Percentiles rank a stretch among this genome's conserved stretches.
Conservation (phyloP, 2,888 invertebrate species). For the Allacma fusca region DNA sequence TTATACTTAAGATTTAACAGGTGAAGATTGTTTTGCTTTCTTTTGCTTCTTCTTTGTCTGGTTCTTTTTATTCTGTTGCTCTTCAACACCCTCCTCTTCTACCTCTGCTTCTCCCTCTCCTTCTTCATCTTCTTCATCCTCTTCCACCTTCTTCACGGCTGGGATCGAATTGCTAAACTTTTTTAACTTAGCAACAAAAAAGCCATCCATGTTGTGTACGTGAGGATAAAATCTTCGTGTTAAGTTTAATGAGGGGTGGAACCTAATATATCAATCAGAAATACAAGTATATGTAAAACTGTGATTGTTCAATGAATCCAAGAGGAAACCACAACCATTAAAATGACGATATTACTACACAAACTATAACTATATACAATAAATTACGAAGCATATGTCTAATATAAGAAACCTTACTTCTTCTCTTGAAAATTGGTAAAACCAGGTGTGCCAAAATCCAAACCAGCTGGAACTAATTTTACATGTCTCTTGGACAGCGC, state of each 20-base stretch:
- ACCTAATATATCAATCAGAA: too few relatives aligned
- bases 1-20: too few relatives aligned
- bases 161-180: conserved; percentile 85
- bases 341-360: not conserved
- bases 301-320: too few relatives aligned
- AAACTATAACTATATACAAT: conserved; percentile 11
- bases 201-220: conserved; percentile 98
- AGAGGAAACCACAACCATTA: conserved; percentile 47
- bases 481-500: conserved; percentile 89
- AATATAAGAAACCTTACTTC: conserved; percentile 43
- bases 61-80: conserved; percentile 22
- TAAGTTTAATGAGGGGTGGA: conserved; percentile 88
- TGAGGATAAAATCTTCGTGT: conserved; percentile 96
- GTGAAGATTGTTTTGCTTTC: not conserved
- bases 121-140: conserved; percentile 25
- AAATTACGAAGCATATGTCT: not conserved
- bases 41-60: conserved; percentile 27
- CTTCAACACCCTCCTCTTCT: not conserved
- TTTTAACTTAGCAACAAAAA: conserved; percentile 97
- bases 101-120: conserved; percentile 21
- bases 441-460: conserved; percentile 95
- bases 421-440: conserved; percentile 84
- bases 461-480: conserved; percentile 88
- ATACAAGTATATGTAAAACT: too few relatives aligned
- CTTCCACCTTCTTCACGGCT: conserved; percentile 44